Evolutionary conservation across 2,113 vertebrate species (phyloP).

Genomic region (Athene cunicularia): DNA sequence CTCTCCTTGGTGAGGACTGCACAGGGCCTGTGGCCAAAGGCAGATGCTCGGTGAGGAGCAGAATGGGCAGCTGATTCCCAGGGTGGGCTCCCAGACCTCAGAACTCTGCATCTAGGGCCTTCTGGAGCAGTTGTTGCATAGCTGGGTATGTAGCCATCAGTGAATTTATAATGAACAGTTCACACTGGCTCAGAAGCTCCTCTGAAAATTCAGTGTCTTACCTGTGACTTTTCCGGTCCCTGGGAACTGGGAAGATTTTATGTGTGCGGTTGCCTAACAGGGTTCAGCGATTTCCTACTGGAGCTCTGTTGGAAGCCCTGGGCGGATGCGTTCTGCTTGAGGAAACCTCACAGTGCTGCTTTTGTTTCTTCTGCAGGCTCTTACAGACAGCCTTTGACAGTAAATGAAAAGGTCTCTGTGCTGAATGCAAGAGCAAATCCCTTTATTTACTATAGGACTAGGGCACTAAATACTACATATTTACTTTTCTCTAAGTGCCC

Average conservation of each 20-base stretch:
- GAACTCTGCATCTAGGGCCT: neutral
- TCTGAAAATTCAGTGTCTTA: neutral
- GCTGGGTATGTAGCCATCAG: neutral
- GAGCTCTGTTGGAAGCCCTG: neutral
- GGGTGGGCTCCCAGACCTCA: neutral
- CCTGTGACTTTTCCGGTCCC: neutral
- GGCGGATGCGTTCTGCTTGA: neutral
- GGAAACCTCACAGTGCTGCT: neutral
- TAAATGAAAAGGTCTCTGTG: slow-evolving; percentile 26
- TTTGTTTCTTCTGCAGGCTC: slow-evolving; percentile 3
- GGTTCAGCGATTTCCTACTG: neutral
- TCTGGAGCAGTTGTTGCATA: neutral
- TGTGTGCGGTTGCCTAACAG: neutral
- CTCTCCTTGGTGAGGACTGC: neutral
- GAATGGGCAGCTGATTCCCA: neutral
- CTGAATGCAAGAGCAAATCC: neutral
- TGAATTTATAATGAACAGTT: neutral
- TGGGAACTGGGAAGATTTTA: neutral
- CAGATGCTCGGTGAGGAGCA: neutral
- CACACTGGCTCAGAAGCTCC: neutral
- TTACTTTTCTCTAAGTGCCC: slow-evolving; percentile 17
- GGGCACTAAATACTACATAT: neutral
- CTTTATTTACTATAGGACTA: neutral
- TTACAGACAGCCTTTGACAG: slow-evolving; percentile 33
- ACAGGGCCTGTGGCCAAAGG: neutral